Evolutionary conservation across 2,888 invertebrate species (phyloP), one percentile per base, ranked within the genome.

Genomic region (Drosophila anomelani): DNA sequence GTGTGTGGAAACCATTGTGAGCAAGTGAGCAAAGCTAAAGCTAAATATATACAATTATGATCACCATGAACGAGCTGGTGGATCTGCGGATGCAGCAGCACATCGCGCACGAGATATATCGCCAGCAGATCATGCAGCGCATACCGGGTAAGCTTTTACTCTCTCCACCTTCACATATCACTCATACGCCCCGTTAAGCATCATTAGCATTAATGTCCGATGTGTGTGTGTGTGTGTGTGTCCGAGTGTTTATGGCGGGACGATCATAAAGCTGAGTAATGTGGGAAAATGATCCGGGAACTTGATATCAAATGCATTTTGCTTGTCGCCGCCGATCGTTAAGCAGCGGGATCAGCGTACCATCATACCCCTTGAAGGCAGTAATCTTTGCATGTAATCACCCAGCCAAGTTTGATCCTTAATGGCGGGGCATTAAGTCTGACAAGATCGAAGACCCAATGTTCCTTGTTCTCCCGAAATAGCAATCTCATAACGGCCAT

Each of bases 51-150:
- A 41, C 23, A 17, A n/a, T 26, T 61, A 55, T 90, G 91, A 90
- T 91, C 59, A 90, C 91, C 67, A 92, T 92, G 91, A 92, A 91
- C 81, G 92, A 92, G 66, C 81, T 92, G 61, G 90, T 92, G 80
- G 92, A 92, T 90, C 85, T 92, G 81, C 86, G 91, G 39, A 90
- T 92, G 89, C 92, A 92, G 67, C 92, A 92, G 74, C 92, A 92
- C 47, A 89, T 92, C 49, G 92, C 92, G 1, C 92, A 92, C 64
- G 92, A 92, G 80, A 90, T 92, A 29, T 92, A 92, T 63, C 88
- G 92, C 26, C 92, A 92, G 57, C 92, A 92, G 77, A 92, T 92
- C 75, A 90, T 92, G 90, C 92, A 92, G 75, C 87, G 92, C 29
- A 91, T 92, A 69, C 92, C 92, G 63, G 92, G 92, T 92, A 82